Conservation (phyloP, 2,797 vertebrate genomes). For the Lacerta viridis region DNA sequence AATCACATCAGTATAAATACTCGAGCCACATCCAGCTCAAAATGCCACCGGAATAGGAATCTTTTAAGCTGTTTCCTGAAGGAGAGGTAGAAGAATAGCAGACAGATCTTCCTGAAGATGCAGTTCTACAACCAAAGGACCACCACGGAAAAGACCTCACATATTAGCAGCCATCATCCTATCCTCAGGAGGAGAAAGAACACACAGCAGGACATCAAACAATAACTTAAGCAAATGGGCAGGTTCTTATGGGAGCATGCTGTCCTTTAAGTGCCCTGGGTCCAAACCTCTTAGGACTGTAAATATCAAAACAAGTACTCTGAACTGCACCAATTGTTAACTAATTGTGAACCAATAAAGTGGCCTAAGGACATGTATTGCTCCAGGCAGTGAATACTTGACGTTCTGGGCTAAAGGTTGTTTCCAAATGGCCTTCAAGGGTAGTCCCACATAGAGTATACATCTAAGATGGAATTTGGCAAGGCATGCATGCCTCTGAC, state of each 20-base stretch:
- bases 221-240: neutral
- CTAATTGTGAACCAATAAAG: neutral
- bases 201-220: neutral
- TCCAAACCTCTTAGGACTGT: neutral
- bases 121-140: neutral
- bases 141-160: neutral
- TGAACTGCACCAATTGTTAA: neutral
- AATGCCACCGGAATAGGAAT: neutral
- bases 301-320: neutral
- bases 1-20: neutral
- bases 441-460: too few species aligned
- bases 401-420: neutral
- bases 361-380: neutral
- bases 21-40: neutral
- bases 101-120: neutral
- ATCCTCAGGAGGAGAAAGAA: neutral
- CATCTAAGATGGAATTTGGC: too few species aligned
- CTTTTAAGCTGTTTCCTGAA: neutral
- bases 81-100: neutral
- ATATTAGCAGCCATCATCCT: neutral
- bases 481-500: neutral
- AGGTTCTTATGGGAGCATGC: neutral
- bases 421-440: too few species aligned
- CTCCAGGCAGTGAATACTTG: neutral
- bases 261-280: neutral